These are phyloP conservation scores for Isurus oxyrinchus DNA, from an alignment of 2,113 vertebrate species.

Conservation along the genomic window DNA sequence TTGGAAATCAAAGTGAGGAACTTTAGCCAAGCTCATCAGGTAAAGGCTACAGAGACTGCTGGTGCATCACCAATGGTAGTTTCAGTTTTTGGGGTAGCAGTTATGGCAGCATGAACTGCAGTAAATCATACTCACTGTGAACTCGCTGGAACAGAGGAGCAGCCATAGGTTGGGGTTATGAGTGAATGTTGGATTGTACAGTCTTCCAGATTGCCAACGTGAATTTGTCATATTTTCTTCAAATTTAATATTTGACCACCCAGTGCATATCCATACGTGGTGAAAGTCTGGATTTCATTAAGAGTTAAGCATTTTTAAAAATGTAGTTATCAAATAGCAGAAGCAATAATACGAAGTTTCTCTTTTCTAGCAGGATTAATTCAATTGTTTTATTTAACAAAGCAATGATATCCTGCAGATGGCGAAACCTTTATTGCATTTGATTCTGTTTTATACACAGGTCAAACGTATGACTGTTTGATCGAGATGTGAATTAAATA, in stretches of 20 bases:
- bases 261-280: background rate
- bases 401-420: background rate
- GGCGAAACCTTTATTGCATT: background rate
- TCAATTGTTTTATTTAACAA: no score
- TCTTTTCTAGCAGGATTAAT: background rate
- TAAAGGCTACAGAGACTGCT: background rate
- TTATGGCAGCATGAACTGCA: background rate
- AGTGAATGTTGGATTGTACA: background rate
- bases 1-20: background rate
- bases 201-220: background rate
- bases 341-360: background rate
- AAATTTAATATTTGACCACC: background rate
- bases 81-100: background rate
- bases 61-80: background rate
- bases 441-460: background rate
- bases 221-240: no score
- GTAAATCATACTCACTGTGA: background rate
- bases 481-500: background rate
- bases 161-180: background rate
- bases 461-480: background rate
- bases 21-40: background rate
- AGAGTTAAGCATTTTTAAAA: background rate
- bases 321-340: no score
- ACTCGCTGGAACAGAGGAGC: background rate
- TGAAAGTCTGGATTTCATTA: background rate